Base-by-base conservation (phyloP, 2,113 vertebrate species). In the Monopterus albus region DNA sequence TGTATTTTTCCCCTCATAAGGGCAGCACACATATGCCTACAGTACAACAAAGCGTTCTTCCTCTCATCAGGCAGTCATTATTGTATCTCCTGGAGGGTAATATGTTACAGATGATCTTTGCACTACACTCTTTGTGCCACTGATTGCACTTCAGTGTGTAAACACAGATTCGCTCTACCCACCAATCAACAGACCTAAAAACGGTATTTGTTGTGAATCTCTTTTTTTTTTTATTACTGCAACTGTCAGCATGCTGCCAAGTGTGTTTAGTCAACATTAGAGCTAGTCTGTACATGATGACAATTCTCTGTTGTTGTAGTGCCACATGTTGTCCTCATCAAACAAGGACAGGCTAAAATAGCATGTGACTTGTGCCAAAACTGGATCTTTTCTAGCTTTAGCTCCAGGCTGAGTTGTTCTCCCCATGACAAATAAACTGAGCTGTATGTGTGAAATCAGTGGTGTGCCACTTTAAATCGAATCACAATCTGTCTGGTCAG, bases 61-160 rank as follows among this genome's bases (percentile, higher is more conserved):
- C 47, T 52, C 29, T 81, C 78, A 78, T 58, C 75, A 66, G 79
- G 66, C 56, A 60, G 57, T 77, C 33, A 83, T 91, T 83, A 86
- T 42, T 46, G 18, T 58, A 66, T 47, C 67, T 81, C 77, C 78
- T 50, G 82, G 11, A 23, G 77, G 38, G 79, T 89, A 88, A 90
- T 88, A 56, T 75, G 70, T 83, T 81, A 49, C 88, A 91, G 89
- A 86, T 86, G 82, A 82, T 80, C 13, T 49, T 71, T 76, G 68
- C 62, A 72, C 71, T 33, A 7, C 6, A 51, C 2, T 40, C 38
- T 78, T 58, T 73, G 62, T 81, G 43, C 55, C 47, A 11, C 72
- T 20, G 23, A 57, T 53, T 1, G 6, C 6, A 50, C 59, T 68
- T 40, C 36, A 23, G 47, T 56, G 28, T 82, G 64, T 46, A 83